Evolutionary conservation across 64 coral and sea anemone species (phyloP).

Genomic region (Platygyra sinensis): DNA sequence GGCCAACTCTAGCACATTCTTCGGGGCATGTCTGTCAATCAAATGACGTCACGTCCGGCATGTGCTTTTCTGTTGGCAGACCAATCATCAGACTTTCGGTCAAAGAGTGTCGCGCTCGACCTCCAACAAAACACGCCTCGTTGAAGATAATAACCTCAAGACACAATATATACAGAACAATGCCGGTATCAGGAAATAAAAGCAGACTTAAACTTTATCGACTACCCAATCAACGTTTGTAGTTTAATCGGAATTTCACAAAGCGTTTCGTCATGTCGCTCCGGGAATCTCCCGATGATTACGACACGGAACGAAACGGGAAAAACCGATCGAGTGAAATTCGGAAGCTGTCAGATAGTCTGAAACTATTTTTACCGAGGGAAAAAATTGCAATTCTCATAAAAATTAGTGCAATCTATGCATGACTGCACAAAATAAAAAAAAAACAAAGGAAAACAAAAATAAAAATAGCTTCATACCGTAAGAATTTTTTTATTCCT

Average conservation of each 20-base stretch:
- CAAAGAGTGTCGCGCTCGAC: not conserved
- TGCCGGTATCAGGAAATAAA: not conserved
- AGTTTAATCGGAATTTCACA: not conserved
- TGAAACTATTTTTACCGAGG: not conserved
- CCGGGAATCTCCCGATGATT: not conserved
- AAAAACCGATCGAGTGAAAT: not conserved
- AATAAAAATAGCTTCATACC: no score
- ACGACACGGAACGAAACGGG: not conserved
- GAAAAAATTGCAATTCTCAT: not conserved
- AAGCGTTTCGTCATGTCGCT: not conserved
- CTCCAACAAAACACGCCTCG: not conserved
- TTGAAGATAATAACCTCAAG: not conserved
- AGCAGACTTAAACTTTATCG: no score
- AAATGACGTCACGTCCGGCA: slow-evolving; percentile 75
- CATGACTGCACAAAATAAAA: no score
- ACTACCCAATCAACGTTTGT: not conserved
- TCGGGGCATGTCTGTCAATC: slow-evolving; percentile 69
- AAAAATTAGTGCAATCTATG: no score
- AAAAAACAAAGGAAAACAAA: no score
- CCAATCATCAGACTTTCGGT: slow-evolving; percentile 2
- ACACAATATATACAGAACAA: not conserved
- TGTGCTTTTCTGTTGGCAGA: not conserved
- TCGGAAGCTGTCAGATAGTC: not conserved
- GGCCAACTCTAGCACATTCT: slow-evolving; percentile 52
- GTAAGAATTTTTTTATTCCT: no score